Evolutionary conservation across 2,888 invertebrate genomes (phyloP).

Genomic region (Mythimna loreyi): DNA sequence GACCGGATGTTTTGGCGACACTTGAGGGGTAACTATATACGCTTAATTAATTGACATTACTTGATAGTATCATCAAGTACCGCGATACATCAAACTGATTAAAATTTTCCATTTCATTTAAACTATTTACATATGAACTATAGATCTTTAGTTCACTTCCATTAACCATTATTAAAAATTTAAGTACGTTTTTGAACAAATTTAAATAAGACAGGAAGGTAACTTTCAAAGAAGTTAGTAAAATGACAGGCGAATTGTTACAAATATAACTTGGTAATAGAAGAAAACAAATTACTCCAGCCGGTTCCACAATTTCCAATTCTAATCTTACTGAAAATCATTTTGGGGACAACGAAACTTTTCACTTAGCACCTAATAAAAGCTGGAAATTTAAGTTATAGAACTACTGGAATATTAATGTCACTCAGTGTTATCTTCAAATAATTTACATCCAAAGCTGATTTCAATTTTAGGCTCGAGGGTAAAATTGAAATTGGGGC

Average conservation of each 20-base stretch:
- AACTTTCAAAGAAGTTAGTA: conserved; percentile 48
- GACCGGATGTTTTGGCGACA: too few species aligned
- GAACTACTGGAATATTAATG: conserved; percentile 61
- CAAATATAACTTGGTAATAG: conserved; percentile 61
- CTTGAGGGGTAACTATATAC: too few species aligned
- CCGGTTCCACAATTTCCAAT: conserved; percentile 71
- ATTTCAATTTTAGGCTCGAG: conserved; percentile 6
- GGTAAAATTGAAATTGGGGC: background rate
- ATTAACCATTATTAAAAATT: conserved; percentile 32
- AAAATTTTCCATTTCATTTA: background rate
- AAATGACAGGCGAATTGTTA: conserved; percentile 55
- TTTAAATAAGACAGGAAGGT: conserved; percentile 48
- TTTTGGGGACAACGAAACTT: conserved; percentile 75
- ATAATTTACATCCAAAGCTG: conserved; percentile 13
- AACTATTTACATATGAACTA: background rate
- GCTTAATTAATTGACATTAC: too few species aligned
- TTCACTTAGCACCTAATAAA: conserved; percentile 75
- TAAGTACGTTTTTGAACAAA: conserved; percentile 38
- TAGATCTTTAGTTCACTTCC: conserved; percentile 26
- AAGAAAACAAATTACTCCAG: conserved; percentile 71
- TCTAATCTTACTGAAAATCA: conserved; percentile 72
- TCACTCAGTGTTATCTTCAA: conserved; percentile 62
- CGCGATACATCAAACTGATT: too few species aligned
- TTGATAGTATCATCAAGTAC: too few species aligned
- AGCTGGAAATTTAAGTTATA: conserved; percentile 67